Evolutionary conservation across 2,888 invertebrate species (phyloP).

Genomic region (Phymatocera aterrima): DNA sequence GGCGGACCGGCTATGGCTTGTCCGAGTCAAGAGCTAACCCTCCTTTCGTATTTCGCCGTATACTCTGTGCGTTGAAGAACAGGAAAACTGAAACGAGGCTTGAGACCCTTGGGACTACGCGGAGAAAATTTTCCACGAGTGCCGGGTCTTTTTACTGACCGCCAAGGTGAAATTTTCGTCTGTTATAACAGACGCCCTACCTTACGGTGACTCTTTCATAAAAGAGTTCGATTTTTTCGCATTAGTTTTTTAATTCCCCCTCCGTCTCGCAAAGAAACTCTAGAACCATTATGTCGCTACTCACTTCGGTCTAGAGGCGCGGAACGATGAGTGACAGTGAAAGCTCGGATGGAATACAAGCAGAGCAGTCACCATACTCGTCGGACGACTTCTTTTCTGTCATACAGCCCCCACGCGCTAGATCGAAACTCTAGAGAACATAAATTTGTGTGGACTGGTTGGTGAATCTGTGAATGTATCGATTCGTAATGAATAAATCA

Average conservation of each 20-base stretch:
- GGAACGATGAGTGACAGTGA: background rate
- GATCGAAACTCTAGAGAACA: background rate
- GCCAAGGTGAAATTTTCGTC: background rate
- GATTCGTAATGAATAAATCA: conserved; percentile 12
- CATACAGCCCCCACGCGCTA: background rate
- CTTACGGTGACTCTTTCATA: background rate
- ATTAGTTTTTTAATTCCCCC: background rate
- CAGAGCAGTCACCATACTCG: background rate
- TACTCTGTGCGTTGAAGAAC: background rate
- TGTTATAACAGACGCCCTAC: background rate
- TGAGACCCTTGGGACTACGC: background rate
- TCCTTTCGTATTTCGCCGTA: background rate
- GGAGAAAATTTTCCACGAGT: conserved; percentile 12
- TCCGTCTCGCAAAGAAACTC: background rate
- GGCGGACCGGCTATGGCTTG: conserved; percentile 22
- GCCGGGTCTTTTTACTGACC: conserved; percentile 4
- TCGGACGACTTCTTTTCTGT: background rate
- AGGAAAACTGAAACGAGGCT: conserved; percentile 33
- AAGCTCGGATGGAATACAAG: background rate
- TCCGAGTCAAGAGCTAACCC: conserved; percentile 14
- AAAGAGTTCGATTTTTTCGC: background rate
- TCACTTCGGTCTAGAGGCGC: background rate
- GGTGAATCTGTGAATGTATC: background rate
- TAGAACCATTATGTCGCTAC: background rate
- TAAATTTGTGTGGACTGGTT: background rate